Base-by-base conservation (phyloP, 92 coral and sea anemone genomes). In the Parazoanthus darwini region DNA sequence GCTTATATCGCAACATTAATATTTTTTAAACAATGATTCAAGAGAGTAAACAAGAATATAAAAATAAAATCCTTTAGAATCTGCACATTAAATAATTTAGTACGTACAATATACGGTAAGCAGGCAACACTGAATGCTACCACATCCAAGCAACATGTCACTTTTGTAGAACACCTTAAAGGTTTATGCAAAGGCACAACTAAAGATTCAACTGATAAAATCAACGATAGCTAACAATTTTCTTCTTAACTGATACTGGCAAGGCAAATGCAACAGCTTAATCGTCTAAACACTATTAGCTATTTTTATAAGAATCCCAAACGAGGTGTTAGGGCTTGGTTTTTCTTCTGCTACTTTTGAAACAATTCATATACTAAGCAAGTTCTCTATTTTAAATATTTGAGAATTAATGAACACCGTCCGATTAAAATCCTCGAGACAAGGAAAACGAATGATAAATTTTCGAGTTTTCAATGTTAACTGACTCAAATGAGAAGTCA, bases 21-120 rank as follows among this genome's bases (percentile, higher is more conserved):
- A 14, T 39, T 70, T 26, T 43, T 43, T 26, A 44, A 82, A 82
- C 63, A 83, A 83, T 83, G 16, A 83, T 83, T 83, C 59, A 15
- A 51, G 72, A 84, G 22, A 71, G 66, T 37, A 2, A 63, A 84
- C 87, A 84, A 29, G 79, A 38, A 84, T 84, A 84, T 50, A 84
- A 84, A 84, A 84, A 84, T 84, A 84, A 82, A 82, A 39, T 74
- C 79, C 43, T 84, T 35, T 72, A 68, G 65, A 72, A 84, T 70
- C 65, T 72, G 54, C 68, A 75, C 75, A 46, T 84, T 84, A 84
- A 84, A 84, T 84, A 84, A 84, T 68, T 51, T 84, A 50, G 36
- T 79, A 51, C 79, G 42, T 18, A 84, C 78, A 71, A 72, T n/a
- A 26, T 48, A n/a, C 29, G 44, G 23, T 6, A 71, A 70, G 35